These are phyloP conservation scores for Macroramphosus scolopax DNA, from an alignment of 2,797 vertebrate genomes.

Conservation along the genomic window DNA sequence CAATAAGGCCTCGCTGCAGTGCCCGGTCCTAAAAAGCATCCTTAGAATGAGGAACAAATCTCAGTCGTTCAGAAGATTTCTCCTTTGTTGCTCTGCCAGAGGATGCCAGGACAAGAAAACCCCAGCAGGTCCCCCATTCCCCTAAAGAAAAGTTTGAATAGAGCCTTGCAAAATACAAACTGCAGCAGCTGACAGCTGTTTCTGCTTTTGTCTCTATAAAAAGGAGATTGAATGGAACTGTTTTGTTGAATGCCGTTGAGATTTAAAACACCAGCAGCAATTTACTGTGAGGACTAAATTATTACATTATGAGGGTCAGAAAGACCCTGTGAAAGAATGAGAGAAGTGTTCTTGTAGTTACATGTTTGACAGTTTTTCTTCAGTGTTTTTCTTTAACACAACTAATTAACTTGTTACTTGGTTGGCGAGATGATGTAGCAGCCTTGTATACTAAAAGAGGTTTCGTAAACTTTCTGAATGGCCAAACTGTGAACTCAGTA, in stretches of 20 bases:
- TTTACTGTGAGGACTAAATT: conserved; percentile 5
- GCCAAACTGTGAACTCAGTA: too few species aligned
- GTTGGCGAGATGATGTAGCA: too few species aligned
- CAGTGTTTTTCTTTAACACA: conserved; percentile 7
- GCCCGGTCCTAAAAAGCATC: conserved; percentile 23
- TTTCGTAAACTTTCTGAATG: too few species aligned
- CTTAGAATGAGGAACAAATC: conserved; percentile 37
- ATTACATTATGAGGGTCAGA: conserved; percentile 1
- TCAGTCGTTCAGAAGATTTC: conserved; percentile 38
- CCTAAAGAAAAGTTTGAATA: conserved; percentile 64
- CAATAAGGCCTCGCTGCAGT: conserved; percentile 30
- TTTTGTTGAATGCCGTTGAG: conserved; percentile 30
- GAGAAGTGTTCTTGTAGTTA: conserved; percentile 1
- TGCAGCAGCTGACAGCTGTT: conserved; percentile 73
- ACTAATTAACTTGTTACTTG: too few species aligned
- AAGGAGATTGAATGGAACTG: conserved; percentile 46
- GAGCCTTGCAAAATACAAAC: conserved; percentile 53
- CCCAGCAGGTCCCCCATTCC: conserved; percentile 55
- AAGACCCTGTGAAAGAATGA: conserved; percentile 7
- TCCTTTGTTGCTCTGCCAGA: conserved; percentile 37
- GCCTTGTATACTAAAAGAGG: too few species aligned
- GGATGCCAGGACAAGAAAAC: conserved; percentile 53
- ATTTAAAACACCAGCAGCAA: conserved; percentile 38
- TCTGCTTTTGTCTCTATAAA: conserved; percentile 58
- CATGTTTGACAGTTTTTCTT: conserved; percentile 4